Evolutionary conservation across 2,888 invertebrate genomes (phyloP).

Genomic region (Xanthia icteritia): DNA sequence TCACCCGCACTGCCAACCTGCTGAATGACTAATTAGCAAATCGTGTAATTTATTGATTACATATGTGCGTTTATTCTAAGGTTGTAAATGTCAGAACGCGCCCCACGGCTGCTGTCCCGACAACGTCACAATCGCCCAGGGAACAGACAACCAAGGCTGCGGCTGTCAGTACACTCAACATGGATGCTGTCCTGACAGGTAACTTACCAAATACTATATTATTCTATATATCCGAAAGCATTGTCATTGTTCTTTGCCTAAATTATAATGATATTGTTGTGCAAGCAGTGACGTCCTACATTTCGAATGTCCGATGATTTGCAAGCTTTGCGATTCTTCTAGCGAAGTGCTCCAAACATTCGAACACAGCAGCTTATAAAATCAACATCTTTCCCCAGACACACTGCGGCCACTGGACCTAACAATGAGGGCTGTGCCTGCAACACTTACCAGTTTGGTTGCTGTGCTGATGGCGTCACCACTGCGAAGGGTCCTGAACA

Average conservation of each 20-base stretch:
- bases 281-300: not conserved
- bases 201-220: conserved; percentile 63
- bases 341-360: not conserved
- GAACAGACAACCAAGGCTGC: conserved; percentile 95
- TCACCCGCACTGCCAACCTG: not conserved
- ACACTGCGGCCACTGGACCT: conserved; percentile 94
- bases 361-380: not conserved
- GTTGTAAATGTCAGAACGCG: conserved; percentile 94
- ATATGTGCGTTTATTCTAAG: conserved; percentile 72
- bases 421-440: conserved; percentile 96
- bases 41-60: not conserved
- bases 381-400: conserved; percentile 71
- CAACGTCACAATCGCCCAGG: conserved; percentile 94
- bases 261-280: not conserved
- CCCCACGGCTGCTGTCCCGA: conserved; percentile 97
- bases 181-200: conserved; percentile 96
- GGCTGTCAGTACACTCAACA: conserved; percentile 93
- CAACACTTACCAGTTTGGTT: conserved; percentile 96
- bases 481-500: conserved; percentile 92
- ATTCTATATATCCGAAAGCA: not conserved
- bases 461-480: conserved; percentile 96
- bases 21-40: not conserved
- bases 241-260: not conserved
- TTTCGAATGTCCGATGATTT: not conserved
- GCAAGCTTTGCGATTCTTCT: not conserved